Evolutionary conservation across 37 sponge, comb jelly and placozoan species (phyloP), one percentile per base, ranked within the genome.

Genomic region (Amphimedon queenslandica): DNA sequence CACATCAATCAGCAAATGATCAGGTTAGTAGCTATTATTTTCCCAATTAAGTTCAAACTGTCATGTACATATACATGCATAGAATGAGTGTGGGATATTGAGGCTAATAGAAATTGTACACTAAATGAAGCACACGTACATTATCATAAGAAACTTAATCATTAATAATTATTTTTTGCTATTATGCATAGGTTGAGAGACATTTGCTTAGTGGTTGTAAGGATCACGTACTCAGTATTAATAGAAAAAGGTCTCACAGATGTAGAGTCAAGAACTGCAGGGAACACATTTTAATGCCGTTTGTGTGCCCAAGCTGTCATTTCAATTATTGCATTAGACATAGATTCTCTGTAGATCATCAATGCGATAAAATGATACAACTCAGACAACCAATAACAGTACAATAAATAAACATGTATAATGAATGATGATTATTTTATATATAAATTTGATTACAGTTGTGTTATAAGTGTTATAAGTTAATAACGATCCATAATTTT

Each of bases 131-230:
- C n/a, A n/a, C n/a, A n/a, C n/a, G n/a, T n/a, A n/a, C n/a, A n/a
- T n/a, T n/a, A n/a, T n/a, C n/a, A n/a, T n/a, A n/a, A n/a, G n/a
- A n/a, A n/a, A n/a, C n/a, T n/a, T n/a, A 8, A 47, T 47, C 53
- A 47, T 8, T 47, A 47, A 47, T 47, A 47, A 47, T 47, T 47
- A 13, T 18, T 47, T 18, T 8, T 47, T 47, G 8, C 53, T 13
- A 42, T 23, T 21, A 69, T 33, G 31, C 29, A 30, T 57, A 55
- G 57, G 73, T 72, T 4, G 73, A 72, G 73, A 3, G 36, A 4
- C 73, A 72, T 55, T 55, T 72, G 3, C 34, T 56, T 32, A 72
- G 73, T 55, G 73, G 73, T 1, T 72, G 73, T 56, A 53, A 27
- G 31, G 58, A 72, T 28, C 58, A 31, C 2, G 37, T 72, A 13